phyloP scores from a whole-genome alignment of 2,797 vertebrate species.

The Peromyscus melanophrys region DNA sequence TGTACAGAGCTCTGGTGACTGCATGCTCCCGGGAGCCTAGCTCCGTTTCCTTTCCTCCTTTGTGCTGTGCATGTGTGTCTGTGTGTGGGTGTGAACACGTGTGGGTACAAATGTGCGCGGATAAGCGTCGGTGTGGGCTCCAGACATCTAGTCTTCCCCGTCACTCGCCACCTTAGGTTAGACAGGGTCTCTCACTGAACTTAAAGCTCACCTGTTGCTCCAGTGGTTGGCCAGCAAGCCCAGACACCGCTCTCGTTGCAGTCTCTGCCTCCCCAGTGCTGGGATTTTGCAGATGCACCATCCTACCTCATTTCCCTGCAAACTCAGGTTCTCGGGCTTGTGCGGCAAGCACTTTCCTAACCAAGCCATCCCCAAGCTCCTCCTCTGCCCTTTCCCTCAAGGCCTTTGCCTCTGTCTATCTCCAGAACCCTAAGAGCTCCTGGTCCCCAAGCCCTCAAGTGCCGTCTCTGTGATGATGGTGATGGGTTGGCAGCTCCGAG shows the following conservation, averaged over 20 bases:
- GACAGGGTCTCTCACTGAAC: not conserved
- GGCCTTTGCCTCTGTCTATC: not conserved
- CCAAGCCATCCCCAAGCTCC: not conserved
- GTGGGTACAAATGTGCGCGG: not conserved
- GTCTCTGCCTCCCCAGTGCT: not conserved
- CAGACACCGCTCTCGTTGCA: too few species aligned
- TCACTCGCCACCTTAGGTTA: not conserved
- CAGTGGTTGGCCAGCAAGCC: not conserved
- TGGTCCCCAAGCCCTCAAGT: not conserved
- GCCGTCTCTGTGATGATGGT: not conserved
- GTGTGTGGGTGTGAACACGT: not conserved
- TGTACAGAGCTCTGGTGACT: not conserved
- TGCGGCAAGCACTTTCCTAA: not conserved
- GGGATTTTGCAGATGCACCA: not conserved
- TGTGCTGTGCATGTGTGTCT: not conserved
- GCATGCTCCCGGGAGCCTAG: slow-evolving; percentile 4
- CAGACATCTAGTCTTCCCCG: not conserved
- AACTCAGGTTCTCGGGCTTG: not conserved
- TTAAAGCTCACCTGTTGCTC: not conserved
- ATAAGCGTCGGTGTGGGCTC: not conserved
- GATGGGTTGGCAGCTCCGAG: not conserved
- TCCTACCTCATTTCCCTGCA: not conserved
- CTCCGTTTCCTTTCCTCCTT: not conserved
- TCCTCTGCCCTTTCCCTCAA: not conserved
- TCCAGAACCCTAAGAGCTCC: slow-evolving; percentile 33